Evolutionary conservation across 1,140 invertebrate species (phyloP), one percentile per base, ranked within the genome.

Genomic region (Cherax destructor): DNA sequence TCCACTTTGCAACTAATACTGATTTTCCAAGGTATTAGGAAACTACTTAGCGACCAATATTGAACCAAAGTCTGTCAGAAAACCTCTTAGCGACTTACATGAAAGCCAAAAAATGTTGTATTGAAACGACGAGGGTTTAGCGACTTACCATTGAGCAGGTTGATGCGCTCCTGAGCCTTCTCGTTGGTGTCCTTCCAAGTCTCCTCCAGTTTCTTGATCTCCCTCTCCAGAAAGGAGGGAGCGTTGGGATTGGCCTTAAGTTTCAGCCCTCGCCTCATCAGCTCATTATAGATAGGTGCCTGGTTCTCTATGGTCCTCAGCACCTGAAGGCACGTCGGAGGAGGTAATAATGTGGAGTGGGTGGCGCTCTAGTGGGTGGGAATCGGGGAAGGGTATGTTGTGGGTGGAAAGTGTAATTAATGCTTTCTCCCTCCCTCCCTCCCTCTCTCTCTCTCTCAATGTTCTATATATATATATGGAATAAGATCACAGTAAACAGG

Each of bases 111-210:
- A 41, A 41, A 41, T 41, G 30, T 41, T 41, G 2, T 2, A 41
- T 0, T 41, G 30, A 41, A 41, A 2, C 30, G 30, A 41, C 30
- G 30, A 41, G 30, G 30, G 30, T 41, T 41, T 41, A 41, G 52
- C 13, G 16, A 59, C 92, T 92, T 59, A 93, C 92, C n/a, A 47
- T 93, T 90, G 11, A 93, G 88, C 18, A 92, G 49, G 41, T 83
- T 74, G 30, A 93, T 91, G 4, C 92, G 88, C 4, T 49, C 30
- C 69, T 93, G 92, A 13, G 93, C 92, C 77, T 93, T 93, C 50
- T 92, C 91, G 78, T 92, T 92, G n/a, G 93, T 93, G 52, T 93
- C 92, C 77, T 93, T 93, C 93, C 93, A 93, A 10, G 91, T 89
- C 85, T 93, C 93, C 49, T 93, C 93, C 81, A 93, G 88, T 49